phyloP scores from a whole-genome alignment of 2,888 invertebrate genomes.

The Zygothrica quintamaculata region DNA sequence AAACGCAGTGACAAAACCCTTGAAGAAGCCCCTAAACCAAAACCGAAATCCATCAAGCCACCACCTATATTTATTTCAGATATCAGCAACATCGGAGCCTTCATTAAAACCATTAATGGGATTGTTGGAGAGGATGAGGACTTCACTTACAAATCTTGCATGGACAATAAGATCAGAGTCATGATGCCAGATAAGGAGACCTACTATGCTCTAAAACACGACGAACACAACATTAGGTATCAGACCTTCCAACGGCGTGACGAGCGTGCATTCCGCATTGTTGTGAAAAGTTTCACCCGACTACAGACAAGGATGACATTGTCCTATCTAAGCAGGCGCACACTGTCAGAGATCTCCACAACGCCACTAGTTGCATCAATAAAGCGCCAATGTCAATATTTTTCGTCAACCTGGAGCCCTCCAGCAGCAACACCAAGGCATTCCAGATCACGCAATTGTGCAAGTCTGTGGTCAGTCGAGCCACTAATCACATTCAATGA shows the following conservation, averaged over 20 bases:
- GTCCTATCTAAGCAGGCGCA: neutral
- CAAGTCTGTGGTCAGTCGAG: neutral
- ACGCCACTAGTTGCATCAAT: neutral
- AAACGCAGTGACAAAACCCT: neutral
- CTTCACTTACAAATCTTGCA: no score
- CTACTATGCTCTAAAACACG: neutral
- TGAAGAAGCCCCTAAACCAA: neutral
- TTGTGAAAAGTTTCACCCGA: neutral
- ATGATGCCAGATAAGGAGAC: conserved; percentile 3
- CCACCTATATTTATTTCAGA: conserved; percentile 1
- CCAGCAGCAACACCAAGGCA: neutral
- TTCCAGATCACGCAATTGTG: no score
- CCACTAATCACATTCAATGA: no score
- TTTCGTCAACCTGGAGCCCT: neutral
- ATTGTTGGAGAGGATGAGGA: neutral
- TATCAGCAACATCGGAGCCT: no score
- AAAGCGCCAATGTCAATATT: no score
- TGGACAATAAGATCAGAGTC: neutral
- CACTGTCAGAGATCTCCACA: neutral
- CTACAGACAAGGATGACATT: neutral
- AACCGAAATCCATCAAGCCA: neutral
- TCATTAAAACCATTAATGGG: neutral
- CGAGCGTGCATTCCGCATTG: neutral
- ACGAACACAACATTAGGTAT: neutral
- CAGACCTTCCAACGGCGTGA: conserved; percentile 1